Evolutionary conservation across 2,888 invertebrate genomes (phyloP), one percentile per base, ranked within the genome.

Genomic region (Cantharis lateralis): DNA sequence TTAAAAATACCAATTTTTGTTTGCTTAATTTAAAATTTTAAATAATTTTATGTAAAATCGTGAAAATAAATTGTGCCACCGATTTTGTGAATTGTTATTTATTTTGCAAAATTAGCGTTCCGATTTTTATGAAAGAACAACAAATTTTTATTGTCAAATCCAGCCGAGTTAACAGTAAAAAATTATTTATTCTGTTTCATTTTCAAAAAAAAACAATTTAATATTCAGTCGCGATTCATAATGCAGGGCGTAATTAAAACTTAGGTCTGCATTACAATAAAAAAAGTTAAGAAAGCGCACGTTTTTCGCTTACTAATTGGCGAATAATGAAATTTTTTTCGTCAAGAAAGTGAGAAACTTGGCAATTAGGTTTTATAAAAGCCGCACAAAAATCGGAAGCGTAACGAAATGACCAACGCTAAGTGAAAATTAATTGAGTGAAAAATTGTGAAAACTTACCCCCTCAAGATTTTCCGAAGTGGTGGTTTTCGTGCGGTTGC

Each of bases 361-460:
- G 48, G 1, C n/a, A 48, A 48, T 48, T 48, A 48, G 10, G 11
- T 10, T 13, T n/a, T 13, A n/a, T n/a, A n/a, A 48, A 48, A 48
- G 48, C n/a, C 48, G n/a, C 48, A 48, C n/a, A 48, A 48, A 48
- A 48, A 13, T 48, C 48, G 48, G 7, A 48, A 48, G 48, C 48
- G 48, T n/a, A n/a, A 48, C 48, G 48, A 48, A 48, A 48, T 48
- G 48, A 48, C 48, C 48, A 48, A n/a, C n/a, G 48, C 48, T 48
- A 48, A 48, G 48, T 48, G 48, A 48, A 48, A 48, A 48, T 48
- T 48, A 48, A 48, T 48, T 48, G 48, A 48, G 48, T 48, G 48
- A 7, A 48, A 68, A 76, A 72, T 76, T 72, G 48, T 48, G 48
- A 48, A 48, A 68, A 76, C 76, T 76, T 72, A 76, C 76, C 76